A percentile compares a stretch with the other conserved stretches of the same genome.
Conservation (phyloP, 2,113 vertebrate genomes). For the Petromus typicus region DNA sequence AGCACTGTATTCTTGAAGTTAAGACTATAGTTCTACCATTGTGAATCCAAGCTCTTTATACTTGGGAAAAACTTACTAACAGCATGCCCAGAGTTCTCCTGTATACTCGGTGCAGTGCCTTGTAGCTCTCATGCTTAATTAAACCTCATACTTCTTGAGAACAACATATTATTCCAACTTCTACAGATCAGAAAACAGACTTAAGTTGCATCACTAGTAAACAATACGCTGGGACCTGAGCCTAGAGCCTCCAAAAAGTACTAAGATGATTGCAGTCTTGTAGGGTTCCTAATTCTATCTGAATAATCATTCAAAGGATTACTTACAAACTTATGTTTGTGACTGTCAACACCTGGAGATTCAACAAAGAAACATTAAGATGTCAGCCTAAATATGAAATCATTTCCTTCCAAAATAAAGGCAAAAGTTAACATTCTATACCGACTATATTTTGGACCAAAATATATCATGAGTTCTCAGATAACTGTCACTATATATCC, state of each 20-base stretch:
- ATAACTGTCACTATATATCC: background rate
- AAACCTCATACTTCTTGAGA: conserved; percentile 10
- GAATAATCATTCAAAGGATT: background rate
- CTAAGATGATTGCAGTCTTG: background rate
- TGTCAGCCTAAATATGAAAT: background rate
- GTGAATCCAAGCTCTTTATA: background rate
- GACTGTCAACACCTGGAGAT: background rate
- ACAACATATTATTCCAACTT: background rate
- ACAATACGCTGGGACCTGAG: background rate
- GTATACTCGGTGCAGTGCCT: background rate
- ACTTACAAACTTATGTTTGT: background rate
- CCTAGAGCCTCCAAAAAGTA: background rate
- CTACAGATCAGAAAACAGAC: conserved; percentile 20
- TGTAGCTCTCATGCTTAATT: no score
- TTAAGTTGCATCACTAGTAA: background rate
- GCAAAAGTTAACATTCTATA: background rate
- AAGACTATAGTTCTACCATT: background rate
- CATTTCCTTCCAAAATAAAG: conserved; percentile 25
- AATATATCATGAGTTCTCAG: conserved; percentile 24
- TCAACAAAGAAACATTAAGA: background rate
- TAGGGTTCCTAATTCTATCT: background rate
- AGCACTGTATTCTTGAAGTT: background rate
- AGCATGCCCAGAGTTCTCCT: background rate
- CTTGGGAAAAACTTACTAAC: background rate
- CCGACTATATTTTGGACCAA: background rate